These are phyloP conservation scores for Hydropsyche tenuis DNA, from an alignment of 1,140 invertebrate genomes.

Conservation along the genomic window DNA sequence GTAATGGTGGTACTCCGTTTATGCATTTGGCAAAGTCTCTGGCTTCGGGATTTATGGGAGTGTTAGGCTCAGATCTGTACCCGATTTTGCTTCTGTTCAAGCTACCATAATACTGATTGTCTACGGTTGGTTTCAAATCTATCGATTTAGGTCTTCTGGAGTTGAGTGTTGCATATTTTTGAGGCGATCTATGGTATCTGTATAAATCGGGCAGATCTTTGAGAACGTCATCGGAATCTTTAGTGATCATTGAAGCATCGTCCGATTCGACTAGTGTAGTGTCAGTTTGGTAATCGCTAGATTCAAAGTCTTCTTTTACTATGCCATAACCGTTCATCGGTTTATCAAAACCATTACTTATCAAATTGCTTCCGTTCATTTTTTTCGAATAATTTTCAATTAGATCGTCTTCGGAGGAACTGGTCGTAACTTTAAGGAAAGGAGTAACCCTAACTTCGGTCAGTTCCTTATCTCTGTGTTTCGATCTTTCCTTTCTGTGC, in stretches of 20 bases:
- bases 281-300: not conserved
- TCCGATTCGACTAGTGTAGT: slow-evolving; percentile 15
- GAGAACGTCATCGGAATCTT: slow-evolving; percentile 58
- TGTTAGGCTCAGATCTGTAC: slow-evolving; percentile 62
- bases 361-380: slow-evolving; percentile 54
- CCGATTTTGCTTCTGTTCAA: slow-evolving; percentile 59
- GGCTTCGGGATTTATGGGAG: slow-evolving; percentile 51
- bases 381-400: slow-evolving; percentile 52
- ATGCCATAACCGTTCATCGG: slow-evolving; percentile 21
- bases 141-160: slow-evolving; percentile 61
- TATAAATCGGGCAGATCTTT: slow-evolving; percentile 61
- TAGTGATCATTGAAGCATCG: slow-evolving; percentile 57
- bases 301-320: not conserved
- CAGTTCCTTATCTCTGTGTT: slow-evolving; percentile 41
- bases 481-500: slow-evolving; percentile 42
- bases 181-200: slow-evolving; percentile 61
- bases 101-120: slow-evolving; percentile 59
- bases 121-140: slow-evolving; percentile 56
- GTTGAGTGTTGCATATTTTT: slow-evolving; percentile 62
- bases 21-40: slow-evolving; percentile 14
- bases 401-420: slow-evolving; percentile 52
- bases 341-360: slow-evolving; percentile 57
- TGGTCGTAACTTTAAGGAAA: slow-evolving; percentile 37
- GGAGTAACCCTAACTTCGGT: slow-evolving; percentile 43
- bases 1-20: slow-evolving; percentile 15